A percentile compares a stretch with the other conserved stretches of the same genome.
Conservation (phyloP, 2,888 invertebrate genomes). For the Temnothorax ravouxi region DNA sequence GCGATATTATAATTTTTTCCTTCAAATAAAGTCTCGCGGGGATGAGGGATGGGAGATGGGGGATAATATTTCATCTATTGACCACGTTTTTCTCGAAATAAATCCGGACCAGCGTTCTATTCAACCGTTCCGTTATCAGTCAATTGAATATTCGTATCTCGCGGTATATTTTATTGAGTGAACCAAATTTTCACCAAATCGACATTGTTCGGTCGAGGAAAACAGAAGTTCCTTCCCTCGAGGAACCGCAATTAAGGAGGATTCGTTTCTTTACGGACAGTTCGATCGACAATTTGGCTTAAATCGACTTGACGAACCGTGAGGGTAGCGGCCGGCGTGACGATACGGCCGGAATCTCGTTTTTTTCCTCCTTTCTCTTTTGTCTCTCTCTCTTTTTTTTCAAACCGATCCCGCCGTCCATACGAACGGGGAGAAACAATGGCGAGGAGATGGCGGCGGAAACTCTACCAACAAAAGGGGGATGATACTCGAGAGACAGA, state of each 20-base stretch:
- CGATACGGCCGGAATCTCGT: slow-evolving; percentile 7
- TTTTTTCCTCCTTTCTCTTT: neutral
- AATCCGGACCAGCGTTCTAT: neutral
- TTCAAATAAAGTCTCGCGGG: neutral
- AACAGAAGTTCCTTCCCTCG: slow-evolving; percentile 23
- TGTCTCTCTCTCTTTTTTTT: neutral
- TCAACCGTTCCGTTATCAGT: neutral
- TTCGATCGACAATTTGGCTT: slow-evolving; percentile 61
- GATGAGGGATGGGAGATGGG: neutral
- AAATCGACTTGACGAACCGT: slow-evolving; percentile 68
- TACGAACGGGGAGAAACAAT: slow-evolving; percentile 71
- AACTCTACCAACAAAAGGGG: slow-evolving; percentile 80
- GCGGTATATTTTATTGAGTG: slow-evolving; percentile 1
- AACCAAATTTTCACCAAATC: slow-evolving; percentile 19
- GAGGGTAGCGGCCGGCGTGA: slow-evolving; percentile 46
- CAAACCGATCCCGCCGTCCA: slow-evolving; percentile 42
- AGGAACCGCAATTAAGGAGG: slow-evolving; percentile 67
- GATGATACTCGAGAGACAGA: slow-evolving; percentile 83
- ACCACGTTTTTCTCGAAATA: neutral
- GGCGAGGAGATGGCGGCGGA: slow-evolving; percentile 78
- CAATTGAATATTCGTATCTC: neutral
- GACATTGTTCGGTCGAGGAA: slow-evolving; percentile 9
- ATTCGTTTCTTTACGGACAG: slow-evolving; percentile 60
- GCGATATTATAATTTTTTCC: neutral
- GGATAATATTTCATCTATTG: neutral